These are phyloP conservation scores for Malacoctenus gilli DNA, from an alignment of 2,797 vertebrate genomes.

Conservation along the genomic window DNA sequence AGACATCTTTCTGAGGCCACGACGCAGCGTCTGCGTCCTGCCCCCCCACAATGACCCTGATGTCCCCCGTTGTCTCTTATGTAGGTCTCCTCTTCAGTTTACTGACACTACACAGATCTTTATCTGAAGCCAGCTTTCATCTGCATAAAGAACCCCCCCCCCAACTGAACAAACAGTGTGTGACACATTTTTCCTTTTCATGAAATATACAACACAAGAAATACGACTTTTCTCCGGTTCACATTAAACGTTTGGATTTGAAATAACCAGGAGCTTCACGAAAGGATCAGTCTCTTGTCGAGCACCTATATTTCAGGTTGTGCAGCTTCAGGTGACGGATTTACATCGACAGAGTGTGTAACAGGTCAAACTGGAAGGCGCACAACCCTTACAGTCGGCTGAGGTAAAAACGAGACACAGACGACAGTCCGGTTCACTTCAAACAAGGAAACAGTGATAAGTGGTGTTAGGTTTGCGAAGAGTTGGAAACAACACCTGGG, in stretches of 20 bases:
- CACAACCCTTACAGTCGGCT: constrained; percentile 2
- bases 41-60: constrained; percentile 17
- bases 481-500: too few relatives aligned
- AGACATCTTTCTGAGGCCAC: constrained; percentile 39
- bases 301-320: constrained; percentile 26
- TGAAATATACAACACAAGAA: not conserved
- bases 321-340: constrained; percentile 14
- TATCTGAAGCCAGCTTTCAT: constrained; percentile 36
- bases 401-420: constrained; percentile 19
- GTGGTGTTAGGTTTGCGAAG: too few relatives aligned
- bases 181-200: not conserved
- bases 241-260: constrained; percentile 38
- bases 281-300: constrained; percentile 23
- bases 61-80: constrained; percentile 5
- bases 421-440: too few relatives aligned
- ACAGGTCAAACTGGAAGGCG: constrained; percentile 34
- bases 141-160: too few relatives aligned
- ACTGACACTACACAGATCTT: constrained; percentile 35
- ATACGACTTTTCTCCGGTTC: constrained; percentile 23
- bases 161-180: not conserved
- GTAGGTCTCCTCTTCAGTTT: constrained; percentile 17
- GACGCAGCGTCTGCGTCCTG: constrained; percentile 17
- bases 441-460: too few relatives aligned
- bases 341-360: constrained; percentile 5
- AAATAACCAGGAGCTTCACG: constrained; percentile 12